Base-by-base conservation (phyloP, 35 echinoderm and acorn worm genomes). In the Diadema setosum region DNA sequence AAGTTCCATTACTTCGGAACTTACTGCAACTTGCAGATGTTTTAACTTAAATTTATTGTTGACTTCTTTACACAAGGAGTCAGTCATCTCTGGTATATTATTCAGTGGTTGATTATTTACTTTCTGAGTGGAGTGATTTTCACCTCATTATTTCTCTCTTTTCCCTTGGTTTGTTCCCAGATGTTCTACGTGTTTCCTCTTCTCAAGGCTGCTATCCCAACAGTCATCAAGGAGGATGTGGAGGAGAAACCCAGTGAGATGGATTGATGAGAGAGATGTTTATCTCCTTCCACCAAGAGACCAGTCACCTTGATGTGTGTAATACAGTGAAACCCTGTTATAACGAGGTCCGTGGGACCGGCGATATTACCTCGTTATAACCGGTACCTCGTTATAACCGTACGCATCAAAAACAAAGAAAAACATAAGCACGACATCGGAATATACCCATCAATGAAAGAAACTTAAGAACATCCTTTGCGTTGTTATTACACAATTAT, bases 181-280 rank as follows among this genome's bases (percentile, higher is more conserved):
- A 78, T 78, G 73, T 78, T 43, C 73, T 78, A 42, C 37, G 40
- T 78, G n/a, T 78, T 58, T 36, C 81, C 81, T 9, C 45, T 56
- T 5, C 46, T 83, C 18, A 50, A 56, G 46, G 45, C 29, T 21
- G 33, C 52, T 30, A 50, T 83, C 39, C 81, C 45, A 1, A 35
- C 30, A n/a, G 18, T 83, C 30, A 17, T 34, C 21, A 45, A 2
- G 20, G 45, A 83, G 5, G 45, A 16, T 16, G 16, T 5, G n/a
- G 20, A n/a, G 12, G 34, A 26, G 48, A 21, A 82, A 3, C 5
- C 78, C 18, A 20, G 18, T 23, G 33, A 83, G 45, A 50, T 58
- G 52, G 52, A 83, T 3, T 83, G 30, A 56, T 31, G 25, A 46
- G n/a, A 5, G 20, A 44, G 21, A 17, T n/a, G 5, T 82, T 23